phyloP scores from a whole-genome alignment of 2,797 vertebrate species.

The Pampus argenteus region DNA sequence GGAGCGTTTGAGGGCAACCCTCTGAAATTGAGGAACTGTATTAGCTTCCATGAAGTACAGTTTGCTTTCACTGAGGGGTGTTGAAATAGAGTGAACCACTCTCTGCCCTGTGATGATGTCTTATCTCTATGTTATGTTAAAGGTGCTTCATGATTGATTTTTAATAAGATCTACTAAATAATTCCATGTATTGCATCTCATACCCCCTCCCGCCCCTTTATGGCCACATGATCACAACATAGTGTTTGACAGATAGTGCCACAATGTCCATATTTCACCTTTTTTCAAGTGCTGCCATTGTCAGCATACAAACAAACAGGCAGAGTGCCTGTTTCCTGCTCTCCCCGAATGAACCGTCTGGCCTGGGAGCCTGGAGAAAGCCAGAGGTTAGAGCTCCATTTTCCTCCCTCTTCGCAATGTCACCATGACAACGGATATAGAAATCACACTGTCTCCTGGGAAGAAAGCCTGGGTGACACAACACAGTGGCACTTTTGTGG shows the following conservation, averaged over 20 bases:
- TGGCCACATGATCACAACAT: conserved; percentile 13
- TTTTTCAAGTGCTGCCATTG: conserved; percentile 66
- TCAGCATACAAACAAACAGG: conserved; percentile 90
- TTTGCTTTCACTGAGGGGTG: conserved; percentile 47
- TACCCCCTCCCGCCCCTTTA: neutral
- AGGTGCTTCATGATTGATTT: conserved; percentile 20
- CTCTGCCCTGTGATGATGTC: conserved; percentile 66
- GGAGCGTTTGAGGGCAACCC: conserved; percentile 78
- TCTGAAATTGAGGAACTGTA: conserved; percentile 75
- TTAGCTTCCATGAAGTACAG: conserved; percentile 71
- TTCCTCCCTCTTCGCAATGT: conserved; percentile 92
- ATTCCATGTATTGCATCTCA: conserved; percentile 21
- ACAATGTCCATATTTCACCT: conserved; percentile 66
- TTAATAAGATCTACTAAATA: conserved; percentile 19
- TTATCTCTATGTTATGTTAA: conserved; percentile 30
- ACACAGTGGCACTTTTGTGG: conserved; percentile 96
- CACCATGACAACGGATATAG: conserved; percentile 99
- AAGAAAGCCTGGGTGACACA: conserved; percentile 95
- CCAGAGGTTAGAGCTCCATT: conserved; percentile 95
- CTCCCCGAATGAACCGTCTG: conserved; percentile 90
- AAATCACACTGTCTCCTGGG: conserved; percentile 98
- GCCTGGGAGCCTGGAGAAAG: conserved; percentile 90
- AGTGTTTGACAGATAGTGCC: conserved; percentile 50
- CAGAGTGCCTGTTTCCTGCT: conserved; percentile 92
- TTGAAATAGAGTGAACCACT: conserved; percentile 75